Base-by-base conservation (phyloP, 2,797 vertebrate species). In the Pseudochaenichthys georgianus region DNA sequence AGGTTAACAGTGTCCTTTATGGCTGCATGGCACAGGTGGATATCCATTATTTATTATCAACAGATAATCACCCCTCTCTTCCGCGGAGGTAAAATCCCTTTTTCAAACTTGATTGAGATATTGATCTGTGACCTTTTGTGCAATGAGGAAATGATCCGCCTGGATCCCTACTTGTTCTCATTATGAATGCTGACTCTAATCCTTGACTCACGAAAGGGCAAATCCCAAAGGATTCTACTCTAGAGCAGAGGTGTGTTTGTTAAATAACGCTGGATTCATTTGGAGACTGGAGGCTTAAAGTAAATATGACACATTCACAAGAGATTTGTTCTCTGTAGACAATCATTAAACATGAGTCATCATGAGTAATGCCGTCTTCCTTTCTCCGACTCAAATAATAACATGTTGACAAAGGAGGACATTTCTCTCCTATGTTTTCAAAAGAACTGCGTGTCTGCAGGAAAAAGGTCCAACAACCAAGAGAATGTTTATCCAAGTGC, bases 101-200 rank as follows among this genome's bases (percentile, higher is more conserved):
- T 64, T 77, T 67, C 23, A 64, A 61, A 77, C 47, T 73, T 82
- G 70, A 19, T 10, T 65, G 28, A 81, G 71, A 52, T 84, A 91
- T 90, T 83, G 87, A 90, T 87, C 81, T 28, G 73, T 85, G 87
- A 90, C 90, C 83, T 92, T 91, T 90, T 58, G 68, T 78, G 80
- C 73, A 79, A 58, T 62, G 81, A 93, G 86, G 76, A 70, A 78
- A 81, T 82, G 72, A 91, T 89, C 78, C 72, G 77, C 78, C 72
- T 61, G 50, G 69, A 88, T 85, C 82, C 70, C 54, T 73, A 57
- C 72, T 79, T 74, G 76, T 81, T 72, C 86, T 85, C 81, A 80
- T 91, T 87, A 88, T 53, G 50, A 74, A 88, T 77, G 73, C 78
- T 83, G 65, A 75, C 73, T 85, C 55, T 84, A 89, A 90, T 89